These are phyloP conservation scores for Turritopsis dohrnii DNA, from an alignment of 30 jellyfish, hydroid and myxozoan species.

Conservation along the genomic window DNA sequence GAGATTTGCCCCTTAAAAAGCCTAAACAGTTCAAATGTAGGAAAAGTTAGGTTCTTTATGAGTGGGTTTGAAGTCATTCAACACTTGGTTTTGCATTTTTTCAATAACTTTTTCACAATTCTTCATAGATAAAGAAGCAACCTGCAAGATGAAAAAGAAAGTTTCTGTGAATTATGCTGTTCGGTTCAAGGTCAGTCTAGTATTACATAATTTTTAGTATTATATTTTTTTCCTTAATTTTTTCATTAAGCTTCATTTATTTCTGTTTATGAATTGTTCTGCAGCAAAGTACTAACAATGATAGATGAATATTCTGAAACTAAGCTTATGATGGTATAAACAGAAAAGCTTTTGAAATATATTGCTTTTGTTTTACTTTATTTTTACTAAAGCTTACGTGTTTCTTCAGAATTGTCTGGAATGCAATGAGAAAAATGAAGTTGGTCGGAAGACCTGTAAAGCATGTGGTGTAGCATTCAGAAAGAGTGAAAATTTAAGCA, in stretches of 20 bases:
- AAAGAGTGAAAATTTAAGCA: not conserved
- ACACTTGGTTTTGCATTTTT: too few relatives aligned
- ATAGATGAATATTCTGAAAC: not conserved
- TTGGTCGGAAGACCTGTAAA: conserved; percentile 6
- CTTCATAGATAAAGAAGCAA: not conserved
- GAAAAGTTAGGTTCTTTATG: too few relatives aligned
- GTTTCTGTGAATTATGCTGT: not conserved
- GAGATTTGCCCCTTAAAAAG: too few relatives aligned
- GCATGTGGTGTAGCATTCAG: not conserved
- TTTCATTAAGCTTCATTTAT: too few relatives aligned
- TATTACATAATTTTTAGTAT: too few relatives aligned
- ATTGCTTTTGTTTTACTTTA: too few relatives aligned
- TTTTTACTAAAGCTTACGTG: too few relatives aligned
- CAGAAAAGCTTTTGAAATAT: not conserved
- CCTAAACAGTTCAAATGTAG: too few relatives aligned
- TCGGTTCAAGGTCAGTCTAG: not conserved
- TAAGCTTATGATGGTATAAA: not conserved
- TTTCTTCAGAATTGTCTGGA: not conserved
- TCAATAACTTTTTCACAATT: too few relatives aligned
- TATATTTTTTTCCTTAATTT: not conserved
- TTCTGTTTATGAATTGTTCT: too few relatives aligned
- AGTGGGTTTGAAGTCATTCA: too few relatives aligned
- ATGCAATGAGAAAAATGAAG: conserved; percentile 5
- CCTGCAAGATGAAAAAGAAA: not conserved
- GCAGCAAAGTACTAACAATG: too few relatives aligned